Percentiles rank a stretch among this genome's conserved stretches.
Evolutionary conservation across 2,797 vertebrate genomes (phyloP).

Genomic region (Danionella dracula): DNA sequence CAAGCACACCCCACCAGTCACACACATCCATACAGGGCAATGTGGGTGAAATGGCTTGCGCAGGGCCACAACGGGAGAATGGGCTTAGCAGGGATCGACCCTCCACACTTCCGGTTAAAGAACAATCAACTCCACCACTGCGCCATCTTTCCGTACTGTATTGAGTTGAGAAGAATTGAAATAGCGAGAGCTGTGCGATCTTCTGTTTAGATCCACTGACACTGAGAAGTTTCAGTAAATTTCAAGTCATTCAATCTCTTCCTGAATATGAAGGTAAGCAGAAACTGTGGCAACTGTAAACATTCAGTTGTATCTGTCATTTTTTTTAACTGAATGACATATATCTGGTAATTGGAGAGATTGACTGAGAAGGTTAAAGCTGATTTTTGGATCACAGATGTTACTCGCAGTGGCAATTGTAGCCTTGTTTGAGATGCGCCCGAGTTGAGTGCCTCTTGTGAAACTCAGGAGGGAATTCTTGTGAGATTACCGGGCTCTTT

Average conservation of each 20-base stretch:
- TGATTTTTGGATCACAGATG: not conserved
- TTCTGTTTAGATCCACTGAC: no score
- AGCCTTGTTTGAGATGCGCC: not conserved
- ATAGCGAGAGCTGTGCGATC: no score
- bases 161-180: no score
- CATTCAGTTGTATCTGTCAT: not conserved
- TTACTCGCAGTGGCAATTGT: not conserved
- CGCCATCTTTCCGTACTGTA: no score
- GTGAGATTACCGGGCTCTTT: slow-evolving; percentile 7
- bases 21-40: no score
- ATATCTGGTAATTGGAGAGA: not conserved
- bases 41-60: no score
- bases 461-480: slow-evolving; percentile 3
- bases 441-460: not conserved
- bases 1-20: no score
- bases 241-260: not conserved
- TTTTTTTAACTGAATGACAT: not conserved
- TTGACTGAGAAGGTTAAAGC: not conserved
- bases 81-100: no score
- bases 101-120: no score
- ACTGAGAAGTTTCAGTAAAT: not conserved
- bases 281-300: not conserved
- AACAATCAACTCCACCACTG: no score
- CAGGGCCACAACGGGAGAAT: no score
- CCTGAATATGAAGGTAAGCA: not conserved